Conservation (phyloP, 2,113 vertebrate genomes). For the Stegostoma tigrinum region DNA sequence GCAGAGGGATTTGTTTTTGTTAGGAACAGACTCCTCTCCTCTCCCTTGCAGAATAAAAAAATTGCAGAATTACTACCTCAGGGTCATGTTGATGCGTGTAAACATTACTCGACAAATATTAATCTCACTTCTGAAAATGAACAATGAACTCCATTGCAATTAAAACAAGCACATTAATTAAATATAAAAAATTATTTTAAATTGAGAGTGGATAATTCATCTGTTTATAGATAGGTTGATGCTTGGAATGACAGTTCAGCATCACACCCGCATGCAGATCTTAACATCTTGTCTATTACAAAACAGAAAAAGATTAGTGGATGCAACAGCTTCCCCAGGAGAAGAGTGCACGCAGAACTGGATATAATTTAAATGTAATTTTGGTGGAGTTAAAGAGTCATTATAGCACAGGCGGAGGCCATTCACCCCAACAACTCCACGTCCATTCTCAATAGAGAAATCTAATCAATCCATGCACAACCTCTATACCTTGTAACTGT, state of each 20-base stretch:
- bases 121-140: neutral
- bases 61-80: neutral
- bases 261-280: neutral
- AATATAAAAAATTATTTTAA: slow-evolving; percentile 23
- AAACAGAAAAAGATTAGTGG: neutral
- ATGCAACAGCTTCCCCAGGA: neutral
- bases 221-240: neutral
- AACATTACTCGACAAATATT: neutral
- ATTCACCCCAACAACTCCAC: neutral
- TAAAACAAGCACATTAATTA: slow-evolving; percentile 1
- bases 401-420: neutral
- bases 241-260: slow-evolving; percentile 5
- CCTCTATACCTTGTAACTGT: neutral
- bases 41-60: neutral
- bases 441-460: neutral
- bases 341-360: neutral
- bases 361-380: neutral
- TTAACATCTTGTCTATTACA: neutral
- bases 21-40: neutral
- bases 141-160: neutral
- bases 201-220: slow-evolving; percentile 12
- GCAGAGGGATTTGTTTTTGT: neutral
- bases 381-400: neutral
- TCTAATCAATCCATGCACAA: neutral
- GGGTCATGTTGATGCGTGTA: neutral